Percentiles rank a stretch among this genome's conserved stretches.
Conservation (phyloP, 2,888 invertebrate species). For the Diploptera punctata region DNA sequence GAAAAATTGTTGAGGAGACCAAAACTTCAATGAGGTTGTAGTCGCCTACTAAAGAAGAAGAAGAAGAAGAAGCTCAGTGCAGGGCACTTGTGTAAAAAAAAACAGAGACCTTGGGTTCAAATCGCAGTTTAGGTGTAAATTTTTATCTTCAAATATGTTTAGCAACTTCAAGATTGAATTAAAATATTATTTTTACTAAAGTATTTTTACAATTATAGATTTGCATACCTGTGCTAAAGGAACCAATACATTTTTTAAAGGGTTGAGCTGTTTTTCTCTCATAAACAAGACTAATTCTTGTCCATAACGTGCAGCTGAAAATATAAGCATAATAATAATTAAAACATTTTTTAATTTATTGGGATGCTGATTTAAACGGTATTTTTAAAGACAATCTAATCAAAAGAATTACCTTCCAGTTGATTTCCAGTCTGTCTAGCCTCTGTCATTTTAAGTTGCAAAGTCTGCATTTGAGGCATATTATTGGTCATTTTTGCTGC, state of each 20-base stretch:
- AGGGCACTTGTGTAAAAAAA: neutral
- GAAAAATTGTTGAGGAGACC: no score
- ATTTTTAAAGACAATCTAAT: no score
- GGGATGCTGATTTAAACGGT: no score
- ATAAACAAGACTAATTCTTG: conserved; percentile 83
- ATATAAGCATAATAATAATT: conserved; percentile 72
- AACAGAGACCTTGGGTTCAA: no score
- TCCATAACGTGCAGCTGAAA: conserved; percentile 69
- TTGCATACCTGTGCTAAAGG: conserved; percentile 75
- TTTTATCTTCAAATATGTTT: neutral
- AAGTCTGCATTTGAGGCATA: conserved; percentile 81
- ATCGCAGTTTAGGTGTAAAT: no score
- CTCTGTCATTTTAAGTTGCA: conserved; percentile 86
- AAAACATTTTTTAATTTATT: conserved; percentile 82
- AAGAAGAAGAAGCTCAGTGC: neutral
- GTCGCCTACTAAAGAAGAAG: no score
- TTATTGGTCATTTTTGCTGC: conserved; percentile 82
- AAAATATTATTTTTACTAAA: no score
- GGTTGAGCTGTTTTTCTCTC: conserved; percentile 82
- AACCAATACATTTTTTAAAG: conserved; percentile 78
- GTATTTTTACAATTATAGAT: no score
- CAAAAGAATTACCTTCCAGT: conserved; percentile 68
- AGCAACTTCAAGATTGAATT: no score
- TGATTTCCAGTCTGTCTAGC: conserved; percentile 85
- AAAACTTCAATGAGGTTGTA: no score